Evolutionary conservation across 2,113 vertebrate genomes (phyloP).

Genomic region (Cheirogaleus medius): DNA sequence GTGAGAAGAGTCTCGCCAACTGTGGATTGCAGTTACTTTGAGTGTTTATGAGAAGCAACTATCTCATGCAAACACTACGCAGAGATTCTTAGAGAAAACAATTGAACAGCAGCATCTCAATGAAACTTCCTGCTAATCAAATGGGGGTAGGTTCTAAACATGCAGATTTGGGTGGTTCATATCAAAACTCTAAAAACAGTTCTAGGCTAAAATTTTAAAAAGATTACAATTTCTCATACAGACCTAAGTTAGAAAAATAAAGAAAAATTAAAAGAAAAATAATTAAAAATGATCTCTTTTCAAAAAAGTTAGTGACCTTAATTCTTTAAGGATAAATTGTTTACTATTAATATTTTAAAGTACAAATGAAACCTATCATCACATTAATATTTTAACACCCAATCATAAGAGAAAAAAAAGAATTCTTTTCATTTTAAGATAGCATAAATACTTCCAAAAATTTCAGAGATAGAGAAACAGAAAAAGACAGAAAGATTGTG

Average conservation of each 20-base stretch:
- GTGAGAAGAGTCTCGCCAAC: neutral
- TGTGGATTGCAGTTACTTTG: neutral
- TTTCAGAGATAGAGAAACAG: neutral
- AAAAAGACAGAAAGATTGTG: neutral
- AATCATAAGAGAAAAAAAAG: neutral
- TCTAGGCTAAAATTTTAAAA: neutral
- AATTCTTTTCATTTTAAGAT: neutral
- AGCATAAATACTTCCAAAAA: neutral
- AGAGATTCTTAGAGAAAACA: neutral
- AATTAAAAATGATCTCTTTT: neutral
- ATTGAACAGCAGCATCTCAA: neutral
- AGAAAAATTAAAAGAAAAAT: neutral
- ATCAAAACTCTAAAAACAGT: neutral
- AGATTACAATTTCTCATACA: neutral
- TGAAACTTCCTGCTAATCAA: neutral
- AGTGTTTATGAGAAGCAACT: neutral
- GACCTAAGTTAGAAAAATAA: neutral
- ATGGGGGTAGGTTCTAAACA: neutral
- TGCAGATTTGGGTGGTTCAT: neutral
- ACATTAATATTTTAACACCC: neutral
- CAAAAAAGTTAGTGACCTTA: neutral
- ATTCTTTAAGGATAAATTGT: neutral
- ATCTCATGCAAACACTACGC: fast-evolving
- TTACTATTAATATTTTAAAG: neutral
- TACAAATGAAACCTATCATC: neutral